phyloP scores from a whole-genome alignment of 2,888 invertebrate genomes.

The Chesias legatella region DNA sequence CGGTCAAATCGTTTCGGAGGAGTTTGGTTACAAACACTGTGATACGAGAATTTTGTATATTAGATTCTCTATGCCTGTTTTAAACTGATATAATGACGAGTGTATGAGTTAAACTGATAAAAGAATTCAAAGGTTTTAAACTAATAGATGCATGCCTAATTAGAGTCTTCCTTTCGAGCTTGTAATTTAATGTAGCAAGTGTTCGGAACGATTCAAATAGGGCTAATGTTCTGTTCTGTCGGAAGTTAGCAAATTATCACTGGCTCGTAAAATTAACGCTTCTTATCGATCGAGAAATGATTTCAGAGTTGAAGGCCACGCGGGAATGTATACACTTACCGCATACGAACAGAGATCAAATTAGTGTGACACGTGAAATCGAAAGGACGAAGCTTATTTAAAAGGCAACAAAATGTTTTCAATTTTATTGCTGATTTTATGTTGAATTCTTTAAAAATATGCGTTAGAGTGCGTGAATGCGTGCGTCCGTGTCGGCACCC shows the following conservation, averaged over 20 bases:
- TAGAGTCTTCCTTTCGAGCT: constrained; percentile 54
- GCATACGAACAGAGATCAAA: constrained; percentile 54
- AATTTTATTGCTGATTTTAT: constrained; percentile 80
- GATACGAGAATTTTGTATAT: too few relatives aligned
- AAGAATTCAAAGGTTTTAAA: background rate
- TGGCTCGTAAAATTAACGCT: constrained; percentile 80
- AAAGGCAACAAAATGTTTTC: constrained; percentile 80
- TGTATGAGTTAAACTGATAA: too few relatives aligned
- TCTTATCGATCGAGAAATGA: constrained; percentile 78
- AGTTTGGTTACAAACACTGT: too few relatives aligned
- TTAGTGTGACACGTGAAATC: constrained; percentile 42
- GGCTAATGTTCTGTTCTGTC: constrained; percentile 65
- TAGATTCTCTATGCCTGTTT: too few relatives aligned
- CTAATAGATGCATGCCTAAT: constrained; percentile 42
- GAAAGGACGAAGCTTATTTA: constrained; percentile 71
- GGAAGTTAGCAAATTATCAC: constrained; percentile 81
- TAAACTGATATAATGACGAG: too few relatives aligned
- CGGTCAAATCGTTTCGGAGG: too few relatives aligned
- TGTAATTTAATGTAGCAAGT: constrained; percentile 70
- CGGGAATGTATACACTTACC: constrained; percentile 53
- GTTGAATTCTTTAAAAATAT: constrained; percentile 77
- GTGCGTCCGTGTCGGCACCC: constrained; percentile 54
- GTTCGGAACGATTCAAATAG: constrained; percentile 74
- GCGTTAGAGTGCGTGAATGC: constrained; percentile 58
- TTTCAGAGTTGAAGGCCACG: constrained; percentile 49